Evolutionary conservation across 2,113 vertebrate genomes (phyloP).

Genomic region (Dicaeum eximium): DNA sequence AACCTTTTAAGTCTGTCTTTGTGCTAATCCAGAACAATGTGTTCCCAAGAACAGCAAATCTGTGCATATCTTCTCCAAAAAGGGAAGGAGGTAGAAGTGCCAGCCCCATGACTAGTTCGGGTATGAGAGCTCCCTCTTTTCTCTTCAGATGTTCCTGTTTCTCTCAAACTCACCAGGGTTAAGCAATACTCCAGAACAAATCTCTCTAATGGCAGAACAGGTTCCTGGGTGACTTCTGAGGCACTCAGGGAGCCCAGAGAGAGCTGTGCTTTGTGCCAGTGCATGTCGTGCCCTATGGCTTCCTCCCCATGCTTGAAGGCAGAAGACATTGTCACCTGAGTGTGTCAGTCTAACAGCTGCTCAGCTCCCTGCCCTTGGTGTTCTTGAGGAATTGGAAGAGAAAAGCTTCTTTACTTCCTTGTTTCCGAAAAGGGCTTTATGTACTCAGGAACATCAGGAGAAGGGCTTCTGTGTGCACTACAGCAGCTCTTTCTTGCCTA

Average conservation of each 20-base stretch:
- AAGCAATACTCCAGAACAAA: not conserved
- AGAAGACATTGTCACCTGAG: not conserved
- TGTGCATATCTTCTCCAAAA: not conserved
- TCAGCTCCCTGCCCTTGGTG: not conserved
- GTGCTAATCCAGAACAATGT: not conserved
- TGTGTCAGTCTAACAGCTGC: not conserved
- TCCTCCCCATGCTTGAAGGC: not conserved
- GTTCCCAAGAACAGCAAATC: not conserved
- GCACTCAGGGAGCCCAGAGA: not conserved
- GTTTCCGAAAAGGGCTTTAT: not conserved
- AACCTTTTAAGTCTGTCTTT: not conserved
- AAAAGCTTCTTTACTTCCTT: not conserved
- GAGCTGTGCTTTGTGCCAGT: not conserved
- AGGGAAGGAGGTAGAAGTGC: not conserved
- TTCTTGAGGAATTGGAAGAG: not conserved
- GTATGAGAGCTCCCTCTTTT: not conserved
- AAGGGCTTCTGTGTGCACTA: not conserved
- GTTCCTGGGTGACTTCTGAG: not conserved
- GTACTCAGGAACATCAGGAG: not conserved
- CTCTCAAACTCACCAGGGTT: not conserved
- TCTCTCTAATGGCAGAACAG: not conserved
- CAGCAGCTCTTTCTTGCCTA: not conserved
- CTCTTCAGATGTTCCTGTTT: not conserved
- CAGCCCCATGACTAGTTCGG: fast-evolving
- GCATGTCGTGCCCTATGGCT: not conserved